Evolutionary conservation across 2,113 vertebrate species (phyloP).

Genomic region (Chelonoidis abingdonii): DNA sequence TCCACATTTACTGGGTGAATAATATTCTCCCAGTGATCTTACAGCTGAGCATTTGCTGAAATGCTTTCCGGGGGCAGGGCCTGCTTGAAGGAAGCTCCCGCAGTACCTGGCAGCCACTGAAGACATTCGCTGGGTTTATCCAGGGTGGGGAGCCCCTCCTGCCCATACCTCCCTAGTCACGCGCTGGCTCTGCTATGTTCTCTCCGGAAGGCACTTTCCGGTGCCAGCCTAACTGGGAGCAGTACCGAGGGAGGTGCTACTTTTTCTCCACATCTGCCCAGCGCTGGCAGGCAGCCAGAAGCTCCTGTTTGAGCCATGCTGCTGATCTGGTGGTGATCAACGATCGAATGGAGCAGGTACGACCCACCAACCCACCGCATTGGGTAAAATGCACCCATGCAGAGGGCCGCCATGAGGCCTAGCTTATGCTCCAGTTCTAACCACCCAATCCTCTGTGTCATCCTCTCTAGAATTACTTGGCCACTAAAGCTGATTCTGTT

Average conservation of each 20-base stretch:
- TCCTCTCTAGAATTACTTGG: background rate
- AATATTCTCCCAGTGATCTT: background rate
- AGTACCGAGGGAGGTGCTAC: background rate
- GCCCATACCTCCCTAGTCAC: too few relatives aligned
- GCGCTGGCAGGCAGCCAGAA: background rate
- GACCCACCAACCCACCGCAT: rapidly evolving
- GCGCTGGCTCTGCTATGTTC: background rate
- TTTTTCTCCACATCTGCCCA: background rate
- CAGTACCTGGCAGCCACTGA: background rate
- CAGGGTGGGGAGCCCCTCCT: too few relatives aligned
- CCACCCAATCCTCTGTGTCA: background rate
- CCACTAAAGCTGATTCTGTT: background rate
- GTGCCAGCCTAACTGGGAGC: background rate
- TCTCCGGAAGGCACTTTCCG: background rate
- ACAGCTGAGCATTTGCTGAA: background rate
- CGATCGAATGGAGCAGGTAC: background rate
- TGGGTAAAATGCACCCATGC: background rate
- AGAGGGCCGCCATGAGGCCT: background rate
- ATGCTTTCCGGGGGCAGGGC: background rate
- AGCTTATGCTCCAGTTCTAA: background rate
- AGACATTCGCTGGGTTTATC: background rate
- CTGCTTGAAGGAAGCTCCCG: background rate
- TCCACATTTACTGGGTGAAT: background rate
- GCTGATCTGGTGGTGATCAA: background rate
- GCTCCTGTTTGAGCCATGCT: background rate